Conservation (phyloP, 2,888 invertebrate species). For the Drosophila sordidula region DNA sequence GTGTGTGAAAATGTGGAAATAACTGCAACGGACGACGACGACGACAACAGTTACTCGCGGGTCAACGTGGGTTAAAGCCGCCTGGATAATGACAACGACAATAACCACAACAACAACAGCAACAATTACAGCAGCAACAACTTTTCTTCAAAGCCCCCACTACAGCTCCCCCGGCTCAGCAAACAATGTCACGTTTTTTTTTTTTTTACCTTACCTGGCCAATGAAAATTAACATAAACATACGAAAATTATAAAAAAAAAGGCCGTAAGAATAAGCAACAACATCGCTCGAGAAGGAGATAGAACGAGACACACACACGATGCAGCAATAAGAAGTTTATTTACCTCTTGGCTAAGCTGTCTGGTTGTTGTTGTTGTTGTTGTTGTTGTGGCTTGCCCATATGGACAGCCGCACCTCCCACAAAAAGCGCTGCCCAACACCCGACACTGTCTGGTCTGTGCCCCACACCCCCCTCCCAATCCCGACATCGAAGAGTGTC, state of each 20-base stretch:
- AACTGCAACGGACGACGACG: constrained; percentile 43
- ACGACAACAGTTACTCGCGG: constrained; percentile 54
- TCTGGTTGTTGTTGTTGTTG: constrained; percentile 2
- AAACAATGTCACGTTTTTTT: constrained; percentile 52
- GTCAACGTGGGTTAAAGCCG: constrained; percentile 73
- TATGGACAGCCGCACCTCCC: constrained; percentile 47
- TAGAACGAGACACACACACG: constrained; percentile 7
- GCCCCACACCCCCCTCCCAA: not conserved
- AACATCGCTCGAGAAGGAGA: constrained; percentile 6
- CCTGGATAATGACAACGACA: constrained; percentile 60
- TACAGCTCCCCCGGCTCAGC: not conserved
- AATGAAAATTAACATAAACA: constrained; percentile 67
- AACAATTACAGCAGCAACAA: constrained; percentile 12
- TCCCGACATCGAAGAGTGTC: constrained; percentile 15
- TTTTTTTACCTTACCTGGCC: constrained; percentile 13
- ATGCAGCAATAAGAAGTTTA: constrained; percentile 64
- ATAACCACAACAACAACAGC: constrained; percentile 30
- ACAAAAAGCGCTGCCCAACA: constrained; percentile 24
- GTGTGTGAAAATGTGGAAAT: constrained; percentile 46
- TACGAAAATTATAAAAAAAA: constrained; percentile 72
- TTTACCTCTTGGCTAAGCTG: constrained; percentile 50
- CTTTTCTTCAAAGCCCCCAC: constrained; percentile 22
- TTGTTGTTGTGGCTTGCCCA: constrained; percentile 17
- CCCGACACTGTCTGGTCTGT: not conserved
- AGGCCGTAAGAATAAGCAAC: constrained; percentile 53